Evolutionary conservation across 2,113 vertebrate genomes (phyloP), one percentile per base, ranked within the genome.

Genomic region (Ardeotis arabs): DNA sequence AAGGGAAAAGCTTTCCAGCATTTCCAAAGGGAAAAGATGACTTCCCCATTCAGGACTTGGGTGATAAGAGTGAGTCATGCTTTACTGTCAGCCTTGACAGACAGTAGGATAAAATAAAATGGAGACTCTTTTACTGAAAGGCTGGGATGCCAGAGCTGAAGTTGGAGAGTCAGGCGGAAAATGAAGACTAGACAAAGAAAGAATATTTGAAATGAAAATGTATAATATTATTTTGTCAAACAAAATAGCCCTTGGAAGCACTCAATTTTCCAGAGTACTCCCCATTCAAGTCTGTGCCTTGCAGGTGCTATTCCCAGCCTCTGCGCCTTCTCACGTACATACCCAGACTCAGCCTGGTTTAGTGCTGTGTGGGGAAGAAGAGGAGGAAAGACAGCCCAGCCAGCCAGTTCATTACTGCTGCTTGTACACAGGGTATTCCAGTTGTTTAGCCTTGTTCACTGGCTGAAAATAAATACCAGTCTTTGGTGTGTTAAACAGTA

Each of bases 321-420:
- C 45, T 66, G 29, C 9, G 35, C 24, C 15, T 63, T 88, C 23
- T 66, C 25, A 7, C 25, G 6, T 14, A 6, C 0, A 0, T 62
- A 47, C 21, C 20, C 39, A 64, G 44, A 31, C 22, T 64, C 13
- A 78, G 25, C 31, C 37, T 70, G 60, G 12, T 23, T 89, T 47
- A 18, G 24, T 47, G 37, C 22, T 77, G 0, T 33, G 1, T 49
- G 8, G 11, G 27, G 17, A 59, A 75, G 56, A 12, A 75, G 35
- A 73, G 18, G 35, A 44, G 62, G 21, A 72, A 18, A 39, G 23
- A 29, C 15, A 16, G 8, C 28, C 37, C 31, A 55, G 28, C 29
- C 75, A 73, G 33, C 18, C 45, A n/a, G 24, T 44, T 94, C n/a
- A 14, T 23, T 90, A 10, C 66, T 73, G 33, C 55, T 90, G 39